Conservation (phyloP, 2,888 invertebrate genomes). For the Diachrysia chrysitis region DNA sequence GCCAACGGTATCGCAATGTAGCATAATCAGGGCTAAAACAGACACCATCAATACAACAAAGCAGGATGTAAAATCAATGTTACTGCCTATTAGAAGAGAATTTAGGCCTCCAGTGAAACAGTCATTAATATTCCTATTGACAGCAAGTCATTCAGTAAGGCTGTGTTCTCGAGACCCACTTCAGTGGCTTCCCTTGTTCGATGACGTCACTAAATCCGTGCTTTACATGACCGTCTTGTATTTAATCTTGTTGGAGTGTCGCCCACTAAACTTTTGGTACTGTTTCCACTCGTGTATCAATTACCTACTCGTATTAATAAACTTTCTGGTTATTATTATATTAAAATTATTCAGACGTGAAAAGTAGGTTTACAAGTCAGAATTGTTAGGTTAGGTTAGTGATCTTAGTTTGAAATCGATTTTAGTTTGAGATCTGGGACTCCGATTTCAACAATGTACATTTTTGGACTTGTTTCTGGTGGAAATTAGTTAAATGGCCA, state of each 20-base stretch:
- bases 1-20: too few species aligned
- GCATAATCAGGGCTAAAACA: too few species aligned
- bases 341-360: neutral
- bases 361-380: too few species aligned
- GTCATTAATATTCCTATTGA: neutral
- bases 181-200: conserved; percentile 33
- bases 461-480: too few species aligned
- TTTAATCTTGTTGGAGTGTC: conserved; percentile 22
- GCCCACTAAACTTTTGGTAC: conserved; percentile 3
- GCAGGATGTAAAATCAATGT: neutral
- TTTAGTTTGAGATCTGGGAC: too few species aligned
- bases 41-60: too few species aligned
- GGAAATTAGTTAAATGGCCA: too few species aligned
- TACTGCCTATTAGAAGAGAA: neutral
- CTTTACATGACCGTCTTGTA: conserved; percentile 8
- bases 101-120: neutral
- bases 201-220: conserved; percentile 27
- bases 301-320: neutral
- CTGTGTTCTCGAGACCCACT: conserved; percentile 32
- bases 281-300: neutral
- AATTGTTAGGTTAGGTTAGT: too few species aligned
- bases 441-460: too few species aligned
- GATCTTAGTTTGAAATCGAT: too few species aligned
- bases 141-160: conserved; percentile 16
- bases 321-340: neutral